Evolutionary conservation across 2,113 vertebrate species (phyloP), one percentile per base, ranked within the genome.

Genomic region (Neodon shergylaensis): DNA sequence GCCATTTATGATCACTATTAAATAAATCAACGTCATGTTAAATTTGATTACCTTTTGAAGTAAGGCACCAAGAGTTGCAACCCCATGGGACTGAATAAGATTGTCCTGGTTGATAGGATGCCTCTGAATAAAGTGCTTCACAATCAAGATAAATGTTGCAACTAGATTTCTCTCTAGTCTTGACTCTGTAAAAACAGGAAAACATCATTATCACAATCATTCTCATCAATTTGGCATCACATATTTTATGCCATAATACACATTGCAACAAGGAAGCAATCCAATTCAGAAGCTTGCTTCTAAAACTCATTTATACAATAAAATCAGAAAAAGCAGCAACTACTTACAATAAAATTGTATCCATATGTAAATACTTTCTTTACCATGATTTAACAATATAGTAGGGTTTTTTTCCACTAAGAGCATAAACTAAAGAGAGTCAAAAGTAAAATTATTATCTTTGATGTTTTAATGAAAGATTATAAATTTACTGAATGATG

Each of bases 61-160:
- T 97, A 99, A 98, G 14, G 98, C 98, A 97, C 99, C 99, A 91
- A 99, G 97, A 3, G 99, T 99, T 12, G 98, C 98, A 61, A 99
- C 99, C 82, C 99, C 99, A 79, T 99, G 98, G 2, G 99, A 99
- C 97, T 99, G 99, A 95, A 99, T 99, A 68, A 99, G 98, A 95
- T 98, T 99, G 97, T 99, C 99, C 98, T 99, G 99, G 98, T 99
- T 99, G 97, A 99, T 99, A 0, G 97, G 98, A 94, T 99, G 99
- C 92, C 99, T 99, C 98, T 99, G 99, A 97, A 99, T 98, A 96
- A 99, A 99, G 96, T 99, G 99, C 91, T 99, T 99, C 73, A 99
- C 97, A 98, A 99, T 98, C 98, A 99, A 98, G 94, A 99, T 98
- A 98, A 99, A 99, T 33, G 99, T 99, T 83, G 99, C 99, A 91